Evolutionary conservation across 2,113 vertebrate genomes (phyloP).

Genomic region (Synodontis membranacea): DNA sequence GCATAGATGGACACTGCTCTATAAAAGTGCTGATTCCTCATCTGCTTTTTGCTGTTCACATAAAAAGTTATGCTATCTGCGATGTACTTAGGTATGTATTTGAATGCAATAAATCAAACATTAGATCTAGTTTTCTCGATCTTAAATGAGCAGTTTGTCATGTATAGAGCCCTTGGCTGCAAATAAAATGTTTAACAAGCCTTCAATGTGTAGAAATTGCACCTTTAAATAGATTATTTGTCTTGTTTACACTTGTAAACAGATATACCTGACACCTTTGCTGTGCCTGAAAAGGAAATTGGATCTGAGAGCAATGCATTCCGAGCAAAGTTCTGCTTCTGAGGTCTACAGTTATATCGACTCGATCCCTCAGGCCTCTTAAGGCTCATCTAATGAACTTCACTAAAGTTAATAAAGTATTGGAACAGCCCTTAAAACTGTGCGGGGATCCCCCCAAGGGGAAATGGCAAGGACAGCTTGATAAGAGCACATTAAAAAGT

Average conservation of each 20-base stretch:
- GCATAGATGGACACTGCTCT: not conserved
- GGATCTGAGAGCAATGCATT: constrained; percentile 2
- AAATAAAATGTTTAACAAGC: constrained; percentile 1
- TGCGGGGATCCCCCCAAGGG: not conserved
- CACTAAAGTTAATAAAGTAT: constrained; percentile 30
- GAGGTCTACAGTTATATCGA: constrained; percentile 21
- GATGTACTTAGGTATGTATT: not conserved
- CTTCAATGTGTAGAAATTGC: not conserved
- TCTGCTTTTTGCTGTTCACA: not conserved
- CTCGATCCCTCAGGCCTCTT: constrained; percentile 23
- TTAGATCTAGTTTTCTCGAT: not conserved
- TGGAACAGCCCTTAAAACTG: constrained; percentile 22
- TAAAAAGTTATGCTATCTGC: not conserved
- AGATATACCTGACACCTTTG: not conserved
- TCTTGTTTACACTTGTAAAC: constrained; percentile 30
- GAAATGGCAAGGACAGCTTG: constrained; percentile 3
- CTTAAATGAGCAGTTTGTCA: not conserved
- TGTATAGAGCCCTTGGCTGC: not conserved
- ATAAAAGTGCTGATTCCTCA: not conserved
- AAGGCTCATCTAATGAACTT: constrained; percentile 21
- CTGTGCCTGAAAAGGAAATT: constrained; percentile 15
- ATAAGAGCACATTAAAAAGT: not conserved
- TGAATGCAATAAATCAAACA: not conserved
- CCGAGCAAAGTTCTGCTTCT: constrained; percentile 5
- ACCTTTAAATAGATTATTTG: constrained; percentile 21